A percentile compares a stretch with the other conserved stretches of the same genome.
phyloP scores from a whole-genome alignment of 1,140 invertebrate species.

The Aphelenchoides avenae region DNA sequence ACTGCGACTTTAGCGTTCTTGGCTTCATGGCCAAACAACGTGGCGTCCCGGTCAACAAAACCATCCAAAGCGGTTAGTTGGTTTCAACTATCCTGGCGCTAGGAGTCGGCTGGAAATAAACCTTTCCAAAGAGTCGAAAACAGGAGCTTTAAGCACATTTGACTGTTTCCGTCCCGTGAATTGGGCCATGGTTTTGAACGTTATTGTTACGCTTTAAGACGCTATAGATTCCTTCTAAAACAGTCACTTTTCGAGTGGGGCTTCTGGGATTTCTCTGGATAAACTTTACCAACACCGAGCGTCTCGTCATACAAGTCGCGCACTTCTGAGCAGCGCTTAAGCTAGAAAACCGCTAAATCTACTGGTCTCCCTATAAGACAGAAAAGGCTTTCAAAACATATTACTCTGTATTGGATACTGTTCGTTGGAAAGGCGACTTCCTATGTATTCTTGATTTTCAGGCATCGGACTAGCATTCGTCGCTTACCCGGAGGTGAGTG shows the following conservation, averaged over 20 bases:
- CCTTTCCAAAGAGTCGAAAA: constrained; percentile 1
- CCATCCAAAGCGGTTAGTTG: constrained; percentile 63
- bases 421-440: neutral
- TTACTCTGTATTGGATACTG: neutral
- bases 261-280: too few species aligned
- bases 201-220: too few species aligned
- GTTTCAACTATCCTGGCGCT: neutral
- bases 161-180: neutral
- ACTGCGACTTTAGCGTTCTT: constrained; percentile 68
- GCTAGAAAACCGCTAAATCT: too few species aligned
- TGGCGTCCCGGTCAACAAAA: constrained; percentile 62
- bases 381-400: too few species aligned
- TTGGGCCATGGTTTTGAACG: too few species aligned
- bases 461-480: constrained; percentile 44
- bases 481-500: constrained; percentile 61
- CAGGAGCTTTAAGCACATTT: neutral
- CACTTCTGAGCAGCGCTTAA: too few species aligned
- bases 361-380: too few species aligned
- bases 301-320: too few species aligned
- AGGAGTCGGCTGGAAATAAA: too few species aligned
- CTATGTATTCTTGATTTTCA: constrained; percentile 1
- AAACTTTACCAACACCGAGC: too few species aligned
- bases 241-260: too few species aligned
- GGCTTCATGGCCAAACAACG: constrained; percentile 65
- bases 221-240: too few species aligned